These are phyloP conservation scores for Rattus norvegicus DNA, from an alignment of 2,113 vertebrate genomes.

Conservation along the genomic window GRCr8 NC_086023.1:170955501-170956000, in stretches of 20 bases:
- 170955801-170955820: neutral
- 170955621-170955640: neutral
- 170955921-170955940: neutral
- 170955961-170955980: neutral
- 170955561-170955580: neutral
- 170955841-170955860: neutral
- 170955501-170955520: neutral
- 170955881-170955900: neutral
- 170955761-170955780: neutral
- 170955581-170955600: neutral
- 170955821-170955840: neutral
- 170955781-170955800: neutral
- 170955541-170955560: neutral
- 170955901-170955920: neutral
- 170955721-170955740: neutral
- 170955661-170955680: neutral
- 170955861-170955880: neutral
- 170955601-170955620: neutral
- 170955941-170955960: too few relatives aligned
- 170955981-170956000: neutral
- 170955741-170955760: neutral
- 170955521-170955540: neutral
- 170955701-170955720: accelerated
- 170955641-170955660: neutral
- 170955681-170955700: neutral